Conservation (phyloP, 2,113 vertebrate genomes). For the Catharus fuscescens region DNA sequence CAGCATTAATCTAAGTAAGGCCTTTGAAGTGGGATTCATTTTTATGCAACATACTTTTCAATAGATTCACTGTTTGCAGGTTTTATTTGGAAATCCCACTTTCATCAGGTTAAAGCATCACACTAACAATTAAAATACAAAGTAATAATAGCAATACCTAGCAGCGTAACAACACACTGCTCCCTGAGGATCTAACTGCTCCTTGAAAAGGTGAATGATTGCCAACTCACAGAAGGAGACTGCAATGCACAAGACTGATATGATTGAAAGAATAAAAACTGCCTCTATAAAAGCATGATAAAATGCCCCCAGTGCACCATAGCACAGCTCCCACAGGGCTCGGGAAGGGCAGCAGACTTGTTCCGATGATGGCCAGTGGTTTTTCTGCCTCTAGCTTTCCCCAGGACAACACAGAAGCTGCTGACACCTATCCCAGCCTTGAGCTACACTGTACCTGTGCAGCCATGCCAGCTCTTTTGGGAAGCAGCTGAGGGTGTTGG, state of each 20-base stretch:
- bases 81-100: slow-evolving; percentile 45
- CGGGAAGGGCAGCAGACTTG: fast-evolving
- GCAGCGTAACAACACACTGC: background rate
- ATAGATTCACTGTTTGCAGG: background rate
- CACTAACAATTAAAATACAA: background rate
- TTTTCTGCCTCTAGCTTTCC: background rate
- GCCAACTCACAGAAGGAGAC: background rate
- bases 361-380: background rate
- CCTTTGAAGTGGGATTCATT: slow-evolving; percentile 53
- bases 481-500: background rate
- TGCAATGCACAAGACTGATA: background rate
- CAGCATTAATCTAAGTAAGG: slow-evolving; percentile 28
- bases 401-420: background rate
- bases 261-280: background rate
- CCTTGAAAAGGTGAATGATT: background rate
- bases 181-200: background rate
- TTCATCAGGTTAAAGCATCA: background rate
- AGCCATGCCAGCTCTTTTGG: background rate
- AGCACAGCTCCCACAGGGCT: fast-evolving
- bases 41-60: slow-evolving; percentile 20
- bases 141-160: background rate
- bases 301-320: background rate
- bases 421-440: background rate
- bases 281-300: background rate
- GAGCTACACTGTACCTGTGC: fast-evolving